These are phyloP conservation scores for Smutsia gigantea DNA, from an alignment of 2,797 vertebrate species.

Conservation along the genomic window DNA sequence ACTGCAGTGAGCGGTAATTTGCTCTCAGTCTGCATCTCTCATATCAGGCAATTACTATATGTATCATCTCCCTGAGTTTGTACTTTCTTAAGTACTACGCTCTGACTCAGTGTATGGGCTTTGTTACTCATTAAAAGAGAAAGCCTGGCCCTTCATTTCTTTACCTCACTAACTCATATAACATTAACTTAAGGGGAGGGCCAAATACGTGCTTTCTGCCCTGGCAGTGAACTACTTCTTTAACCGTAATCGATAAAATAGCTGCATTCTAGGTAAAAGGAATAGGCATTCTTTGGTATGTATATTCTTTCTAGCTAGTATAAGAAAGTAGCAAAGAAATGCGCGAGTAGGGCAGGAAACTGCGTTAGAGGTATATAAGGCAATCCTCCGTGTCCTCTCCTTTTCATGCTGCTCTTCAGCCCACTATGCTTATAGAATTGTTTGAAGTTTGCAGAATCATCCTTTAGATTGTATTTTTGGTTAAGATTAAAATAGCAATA, in stretches of 20 bases:
- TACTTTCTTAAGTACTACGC: neutral
- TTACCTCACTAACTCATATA: slow-evolving; percentile 13
- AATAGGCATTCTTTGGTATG: neutral
- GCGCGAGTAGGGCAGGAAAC: neutral
- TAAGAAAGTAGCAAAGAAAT: neutral
- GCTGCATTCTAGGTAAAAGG: neutral
- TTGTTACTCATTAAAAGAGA: slow-evolving; percentile 33
- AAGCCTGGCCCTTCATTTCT: neutral
- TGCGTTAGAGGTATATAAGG: neutral
- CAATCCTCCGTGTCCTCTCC: neutral
- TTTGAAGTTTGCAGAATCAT: neutral
- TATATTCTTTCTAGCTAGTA: neutral
- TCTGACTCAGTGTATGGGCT: neutral
- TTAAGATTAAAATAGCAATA: neutral
- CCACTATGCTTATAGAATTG: slow-evolving; percentile 13
- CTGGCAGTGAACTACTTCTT: neutral
- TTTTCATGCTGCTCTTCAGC: neutral
- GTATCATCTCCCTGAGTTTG: slow-evolving; percentile 23
- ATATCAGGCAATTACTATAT: neutral
- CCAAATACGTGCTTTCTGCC: neutral
- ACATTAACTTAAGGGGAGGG: slow-evolving; percentile 27
- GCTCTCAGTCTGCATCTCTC: neutral
- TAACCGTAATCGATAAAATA: neutral
- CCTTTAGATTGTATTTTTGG: slow-evolving; percentile 9
- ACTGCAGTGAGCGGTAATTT: neutral